phyloP scores from a whole-genome alignment of 1,140 invertebrate genomes.

The Sarcophaga peregrina region DNA sequence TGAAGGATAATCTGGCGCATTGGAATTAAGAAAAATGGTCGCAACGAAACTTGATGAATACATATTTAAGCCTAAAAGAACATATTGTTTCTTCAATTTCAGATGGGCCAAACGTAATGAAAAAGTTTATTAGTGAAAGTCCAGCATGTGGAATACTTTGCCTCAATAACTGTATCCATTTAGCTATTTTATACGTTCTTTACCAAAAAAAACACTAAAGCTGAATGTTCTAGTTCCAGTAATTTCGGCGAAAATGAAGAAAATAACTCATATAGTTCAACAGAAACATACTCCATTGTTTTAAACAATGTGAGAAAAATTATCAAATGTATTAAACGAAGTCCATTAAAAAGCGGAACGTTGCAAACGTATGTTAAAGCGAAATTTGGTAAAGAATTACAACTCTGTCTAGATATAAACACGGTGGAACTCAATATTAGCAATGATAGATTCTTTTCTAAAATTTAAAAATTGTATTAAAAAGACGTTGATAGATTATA shows the following conservation, averaged over 20 bases:
- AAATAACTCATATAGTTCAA: background rate
- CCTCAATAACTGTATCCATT: background rate
- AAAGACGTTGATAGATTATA: conserved; percentile 17
- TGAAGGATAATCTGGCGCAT: background rate
- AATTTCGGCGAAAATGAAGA: conserved; percentile 4
- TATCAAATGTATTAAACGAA: conserved; percentile 7
- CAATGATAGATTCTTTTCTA: background rate
- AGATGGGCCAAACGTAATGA: conserved; percentile 9
- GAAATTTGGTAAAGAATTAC: conserved; percentile 11
- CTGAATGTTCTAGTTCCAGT: conserved; percentile 1
- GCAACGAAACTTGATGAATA: background rate
- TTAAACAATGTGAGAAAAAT: conserved; percentile 9
- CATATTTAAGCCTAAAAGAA: background rate
- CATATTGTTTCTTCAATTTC: background rate
- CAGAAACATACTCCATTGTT: background rate
- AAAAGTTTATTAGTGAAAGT: conserved; percentile 11
- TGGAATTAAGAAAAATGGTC: conserved; percentile 3
- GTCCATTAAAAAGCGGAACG: conserved; percentile 2
- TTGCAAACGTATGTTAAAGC: conserved; percentile 30
- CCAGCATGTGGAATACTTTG: conserved; percentile 9
- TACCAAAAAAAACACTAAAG: conserved; percentile 8
- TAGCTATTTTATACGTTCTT: background rate
- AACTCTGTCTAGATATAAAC: conserved; percentile 9
- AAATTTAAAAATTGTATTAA: conserved; percentile 26
- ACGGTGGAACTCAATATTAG: background rate